Evolutionary conservation across 2,797 vertebrate genomes (phyloP), one percentile per base, ranked within the genome.

Genomic region (Somateria mollissima): DNA sequence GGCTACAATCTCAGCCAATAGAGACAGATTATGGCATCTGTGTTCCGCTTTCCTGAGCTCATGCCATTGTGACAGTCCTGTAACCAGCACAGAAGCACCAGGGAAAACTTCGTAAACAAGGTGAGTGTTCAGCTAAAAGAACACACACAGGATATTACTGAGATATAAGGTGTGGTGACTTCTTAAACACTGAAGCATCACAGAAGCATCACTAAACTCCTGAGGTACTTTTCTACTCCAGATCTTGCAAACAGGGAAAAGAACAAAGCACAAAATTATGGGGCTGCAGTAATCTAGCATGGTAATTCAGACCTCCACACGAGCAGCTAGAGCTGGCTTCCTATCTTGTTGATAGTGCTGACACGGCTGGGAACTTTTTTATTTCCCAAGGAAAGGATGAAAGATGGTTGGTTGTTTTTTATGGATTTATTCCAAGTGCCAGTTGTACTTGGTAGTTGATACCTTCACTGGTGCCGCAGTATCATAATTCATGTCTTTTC

Each of bases 381-480:
- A 49, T 75, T 49, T 27, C 28, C 8, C 19, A 36, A 67, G 8
- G 21, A 70, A 43, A 58, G 10, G 72, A 41, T 22, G n/a, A 65
- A 79, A 83, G n/a, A 61, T 12, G 36, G 36, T 27, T 57, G 62
- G 30, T 41, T 21, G 9, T 28, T 54, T 84, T 76, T 10, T 11
- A 73, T 39, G 16, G 32, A 36, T 73, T 83, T 62, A 76, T 61
- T 85, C 37, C 56, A 67, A 11, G 14, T 75, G 17, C 25, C 58
- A 75, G 18, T 34, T 69, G 11, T n/a, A 85, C 2, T 8, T 69
- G 15, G 8, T 18, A 54, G 27, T 11, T 54, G 49, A 65, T 72
- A 72, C 18, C 5, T 30, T 57, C 45, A 37, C 28, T 2, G 6
- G 20, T n/a, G 20, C 0, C 32, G 18, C 27, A 57, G 24, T 49